Base-by-base conservation (phyloP, 2,797 vertebrate species). In the Sciaenops ocellatus region DNA sequence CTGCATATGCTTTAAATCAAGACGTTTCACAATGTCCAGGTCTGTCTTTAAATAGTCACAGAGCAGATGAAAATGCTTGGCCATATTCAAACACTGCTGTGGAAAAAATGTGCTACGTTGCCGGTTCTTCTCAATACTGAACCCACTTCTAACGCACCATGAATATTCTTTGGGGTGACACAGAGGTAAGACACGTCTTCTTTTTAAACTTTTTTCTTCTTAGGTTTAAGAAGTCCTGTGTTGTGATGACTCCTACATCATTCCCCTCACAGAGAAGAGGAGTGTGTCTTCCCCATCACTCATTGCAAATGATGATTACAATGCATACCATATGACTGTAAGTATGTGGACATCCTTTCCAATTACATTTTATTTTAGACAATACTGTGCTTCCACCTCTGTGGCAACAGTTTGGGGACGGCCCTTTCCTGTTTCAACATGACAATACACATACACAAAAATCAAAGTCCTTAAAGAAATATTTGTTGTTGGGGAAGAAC, bases 41-140 rank as follows among this genome's bases (percentile, higher is more conserved):
- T 73, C 48, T 26, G 63, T 55, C 44, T 88, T 55, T 51, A 55
- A 82, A 77, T 50, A 73, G 59, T 71, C 51, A 22, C 50, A 24
- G 24, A 42, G 50, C 42, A 66, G 54, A 80, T 41, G 57, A 76
- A 76, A 91, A 84, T 56, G 11, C 44, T 77, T n/a, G 16, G 65
- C 52, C 50, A 16, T 51, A 69, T 54, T 86, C 54, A 69, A 78
- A 84, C 56, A 48, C 13, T 1, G 12, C 1, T 42, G 38, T 55
- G 74, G 57, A 68, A 82, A 80, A 66, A 62, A 75, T n/a, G 44
- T 76, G 74, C 61, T 70, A 41, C 20, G 28, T 52, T 66, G 69
- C 28, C 22, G 57, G 74, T 72, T 47, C 46, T 62, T 70, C 34
- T 66, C 66, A 62, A 38, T 59, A 66, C 56, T n/a, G 5, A 66